Percentiles rank a stretch among this genome's conserved stretches.
Conservation (phyloP, 2,888 invertebrate species). For the Alentia gelatinosa region DNA sequence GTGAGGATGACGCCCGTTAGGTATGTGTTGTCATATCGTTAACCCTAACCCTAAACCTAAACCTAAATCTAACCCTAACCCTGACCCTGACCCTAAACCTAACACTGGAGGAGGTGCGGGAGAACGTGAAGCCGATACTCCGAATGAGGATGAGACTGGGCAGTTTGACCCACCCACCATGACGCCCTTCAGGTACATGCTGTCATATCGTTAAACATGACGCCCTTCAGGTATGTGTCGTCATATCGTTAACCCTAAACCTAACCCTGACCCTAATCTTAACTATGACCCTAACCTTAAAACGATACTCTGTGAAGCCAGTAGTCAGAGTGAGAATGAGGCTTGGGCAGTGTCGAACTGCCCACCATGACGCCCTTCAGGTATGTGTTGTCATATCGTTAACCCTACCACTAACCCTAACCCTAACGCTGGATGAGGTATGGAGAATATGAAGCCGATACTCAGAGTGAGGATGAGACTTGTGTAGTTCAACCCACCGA, state of each 20-base stretch:
- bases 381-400: background rate
- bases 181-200: conserved; percentile 58
- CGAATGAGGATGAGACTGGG: conserved; percentile 67
- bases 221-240: background rate
- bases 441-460: conserved; percentile 53
- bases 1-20: too few relatives aligned
- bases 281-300: background rate
- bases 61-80: background rate
- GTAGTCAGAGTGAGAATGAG: conserved; percentile 67
- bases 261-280: background rate
- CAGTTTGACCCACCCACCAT: conserved; percentile 67
- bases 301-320: conserved; percentile 53
- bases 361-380: conserved; percentile 61
- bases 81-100: conserved; percentile 6
- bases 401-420: background rate
- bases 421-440: background rate
- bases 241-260: background rate
- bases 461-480: conserved; percentile 67
- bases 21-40: too few relatives aligned
- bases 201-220: background rate
- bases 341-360: conserved; percentile 67
- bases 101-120: conserved; percentile 57
- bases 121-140: conserved; percentile 64
- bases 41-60: too few relatives aligned
- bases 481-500: conserved; percentile 67